Evolutionary conservation across 1,140 invertebrate species (phyloP), one percentile per base, ranked within the genome.

Genomic region (Drosophila melanica): DNA sequence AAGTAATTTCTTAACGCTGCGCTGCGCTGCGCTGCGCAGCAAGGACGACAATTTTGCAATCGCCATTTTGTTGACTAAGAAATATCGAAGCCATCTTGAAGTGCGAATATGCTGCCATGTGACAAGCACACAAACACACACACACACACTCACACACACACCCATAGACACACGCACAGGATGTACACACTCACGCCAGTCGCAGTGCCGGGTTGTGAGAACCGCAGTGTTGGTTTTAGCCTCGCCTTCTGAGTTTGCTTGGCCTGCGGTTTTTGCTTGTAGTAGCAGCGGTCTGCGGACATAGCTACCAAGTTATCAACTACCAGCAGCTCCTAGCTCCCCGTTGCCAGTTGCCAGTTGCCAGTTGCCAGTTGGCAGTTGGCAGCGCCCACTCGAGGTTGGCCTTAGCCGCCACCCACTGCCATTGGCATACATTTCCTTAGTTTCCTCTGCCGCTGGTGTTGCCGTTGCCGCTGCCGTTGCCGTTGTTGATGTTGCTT

Each of bases 51-150:
- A 79, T 87, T 87, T 87, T 87, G 82, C 82, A 87, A 87, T 84
- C 76, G 82, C 82, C 82, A 87, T 87, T 87, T 87, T 84, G 82
- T 87, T 87, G 84, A 87, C 84, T 89, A 90, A 87, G 84, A 87
- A 87, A 87, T 87, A 87, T 87, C 84, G 84, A 89, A 87, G 84
- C 84, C 79, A 87, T 89, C 79, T 87, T 89, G 68, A 84, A 87
- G 79, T 89, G 84, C 84, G 84, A 89, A 84, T 87, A 79, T 87
- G 65, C 75, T 74, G 76, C 72, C 68, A 82, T 79, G 79, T 79
- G 73, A 89, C 65, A 70, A 50, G 48, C 54, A 75, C 63, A 62
- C 51, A 12, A 58, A 37, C 50, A 42, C 63, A 30, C 48, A 23
- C 33, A 71, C 50, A 30, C 27, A 42, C 37, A 23, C 65, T 42